phyloP scores from a whole-genome alignment of 2,888 invertebrate genomes.

The Eucera pruinosa region DNA sequence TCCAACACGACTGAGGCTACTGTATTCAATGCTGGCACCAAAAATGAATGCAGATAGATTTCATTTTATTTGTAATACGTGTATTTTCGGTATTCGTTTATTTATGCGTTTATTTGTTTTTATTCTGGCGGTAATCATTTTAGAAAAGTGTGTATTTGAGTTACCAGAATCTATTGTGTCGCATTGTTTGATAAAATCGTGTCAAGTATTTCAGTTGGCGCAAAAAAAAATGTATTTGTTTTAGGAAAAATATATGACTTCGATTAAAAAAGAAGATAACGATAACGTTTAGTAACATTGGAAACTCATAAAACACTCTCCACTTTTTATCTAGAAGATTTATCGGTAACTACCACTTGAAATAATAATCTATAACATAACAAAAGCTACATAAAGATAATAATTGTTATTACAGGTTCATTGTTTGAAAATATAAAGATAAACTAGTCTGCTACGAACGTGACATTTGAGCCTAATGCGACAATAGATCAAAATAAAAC shows the following conservation, averaged over 20 bases:
- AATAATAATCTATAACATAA: neutral
- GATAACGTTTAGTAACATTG: neutral
- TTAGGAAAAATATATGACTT: neutral
- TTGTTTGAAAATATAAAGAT: neutral
- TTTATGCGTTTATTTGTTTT: neutral
- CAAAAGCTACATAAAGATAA: neutral
- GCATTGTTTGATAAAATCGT: neutral
- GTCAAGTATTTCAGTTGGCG: neutral
- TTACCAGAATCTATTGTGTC: too few species aligned
- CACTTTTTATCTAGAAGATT: neutral
- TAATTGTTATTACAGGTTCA: neutral
- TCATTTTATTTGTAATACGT: neutral
- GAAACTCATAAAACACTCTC: neutral
- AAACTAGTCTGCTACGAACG: too few species aligned
- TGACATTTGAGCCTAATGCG: too few species aligned
- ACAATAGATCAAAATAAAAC: too few species aligned
- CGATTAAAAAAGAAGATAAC: neutral
- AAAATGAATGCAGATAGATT: neutral
- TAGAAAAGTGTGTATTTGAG: too few species aligned
- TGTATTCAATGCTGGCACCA: neutral
- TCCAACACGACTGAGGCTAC: neutral
- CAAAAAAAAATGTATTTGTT: too few species aligned
- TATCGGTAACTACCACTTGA: too few species aligned
- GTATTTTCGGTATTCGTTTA: neutral
- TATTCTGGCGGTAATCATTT: neutral